Percentiles rank a stretch among this genome's conserved stretches.
These are phyloP conservation scores for Phyto melanocephala DNA, from an alignment of 2,888 invertebrate genomes.

Conservation along the genomic window DNA sequence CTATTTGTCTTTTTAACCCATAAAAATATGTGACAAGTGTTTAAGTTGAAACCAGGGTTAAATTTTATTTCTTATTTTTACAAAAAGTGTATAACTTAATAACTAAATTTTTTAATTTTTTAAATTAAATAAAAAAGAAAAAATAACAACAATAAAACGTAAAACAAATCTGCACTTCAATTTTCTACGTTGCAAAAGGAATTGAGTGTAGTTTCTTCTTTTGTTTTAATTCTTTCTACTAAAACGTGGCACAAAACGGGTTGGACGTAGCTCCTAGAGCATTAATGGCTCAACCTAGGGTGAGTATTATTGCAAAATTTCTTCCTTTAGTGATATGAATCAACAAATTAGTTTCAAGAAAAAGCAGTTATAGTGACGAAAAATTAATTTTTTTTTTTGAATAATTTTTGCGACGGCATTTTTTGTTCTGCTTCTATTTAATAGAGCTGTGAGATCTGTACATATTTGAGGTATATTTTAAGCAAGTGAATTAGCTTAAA, in stretches of 20 bases:
- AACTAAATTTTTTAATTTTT: conserved; percentile 30
- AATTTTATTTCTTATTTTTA: not conserved
- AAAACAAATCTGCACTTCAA: conserved; percentile 63
- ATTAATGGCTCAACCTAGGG: conserved; percentile 80
- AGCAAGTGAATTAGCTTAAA: too few species aligned
- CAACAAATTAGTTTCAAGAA: not conserved
- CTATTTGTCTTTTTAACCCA: not conserved
- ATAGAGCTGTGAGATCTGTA: too few species aligned
- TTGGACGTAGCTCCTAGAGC: conserved; percentile 80
- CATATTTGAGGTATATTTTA: too few species aligned
- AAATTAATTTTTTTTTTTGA: not conserved
- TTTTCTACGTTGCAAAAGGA: conserved; percentile 33
- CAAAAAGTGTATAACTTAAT: conserved; percentile 26
- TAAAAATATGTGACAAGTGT: conserved; percentile 39
- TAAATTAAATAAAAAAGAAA: conserved; percentile 11
- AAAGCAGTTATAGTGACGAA: conserved; percentile 37
- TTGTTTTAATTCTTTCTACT: conserved; percentile 49
- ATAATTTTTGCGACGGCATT: conserved; percentile 49
- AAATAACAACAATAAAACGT: conserved; percentile 17
- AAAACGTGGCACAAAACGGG: conserved; percentile 80
- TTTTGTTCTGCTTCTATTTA: not conserved
- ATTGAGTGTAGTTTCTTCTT: conserved; percentile 60
- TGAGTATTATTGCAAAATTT: conserved; percentile 71
- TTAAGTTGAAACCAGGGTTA: not conserved
- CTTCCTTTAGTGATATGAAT: not conserved